phyloP scores from a whole-genome alignment of 2,797 vertebrate species.

The Gambusia yucatana region DNA sequence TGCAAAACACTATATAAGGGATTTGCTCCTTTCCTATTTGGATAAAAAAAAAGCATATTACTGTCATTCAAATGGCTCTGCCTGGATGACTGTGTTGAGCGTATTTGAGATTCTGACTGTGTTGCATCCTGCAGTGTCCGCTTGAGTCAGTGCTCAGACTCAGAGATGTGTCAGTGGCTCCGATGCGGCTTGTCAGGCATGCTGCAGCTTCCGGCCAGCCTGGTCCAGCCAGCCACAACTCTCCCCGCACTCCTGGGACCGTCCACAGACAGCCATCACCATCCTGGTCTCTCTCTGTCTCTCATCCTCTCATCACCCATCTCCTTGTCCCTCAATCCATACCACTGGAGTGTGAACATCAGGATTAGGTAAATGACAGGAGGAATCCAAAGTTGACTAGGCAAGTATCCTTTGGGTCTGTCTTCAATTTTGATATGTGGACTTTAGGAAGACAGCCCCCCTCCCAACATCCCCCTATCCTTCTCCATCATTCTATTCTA shows the following conservation, averaged over 20 bases:
- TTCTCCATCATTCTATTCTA: slow-evolving; percentile 12
- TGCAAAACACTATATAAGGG: neutral
- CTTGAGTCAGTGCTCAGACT: slow-evolving; percentile 71
- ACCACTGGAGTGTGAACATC: slow-evolving; percentile 75
- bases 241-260: slow-evolving; percentile 70
- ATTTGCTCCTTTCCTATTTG: slow-evolving; percentile 22
- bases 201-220: slow-evolving; percentile 68
- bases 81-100: slow-evolving; percentile 62
- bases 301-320: slow-evolving; percentile 68
- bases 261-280: slow-evolving; percentile 75
- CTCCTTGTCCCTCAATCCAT: slow-evolving; percentile 72
- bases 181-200: slow-evolving; percentile 82
- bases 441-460: slow-evolving; percentile 30
- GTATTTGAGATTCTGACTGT: slow-evolving; percentile 70
- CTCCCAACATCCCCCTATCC: neutral
- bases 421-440: slow-evolving; percentile 46
- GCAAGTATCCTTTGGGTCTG: slow-evolving; percentile 66
- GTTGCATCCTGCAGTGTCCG: slow-evolving; percentile 67
- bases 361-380: slow-evolving; percentile 76
- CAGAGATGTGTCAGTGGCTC: slow-evolving; percentile 76
- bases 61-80: slow-evolving; percentile 58
- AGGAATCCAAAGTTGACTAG: slow-evolving; percentile 64
- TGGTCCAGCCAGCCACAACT: slow-evolving; percentile 63
- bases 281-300: slow-evolving; percentile 65
- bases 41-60: slow-evolving; percentile 14